These are phyloP conservation scores for Cherax destructor DNA, from an alignment of 1,140 invertebrate genomes.

Conservation along the genomic window DNA sequence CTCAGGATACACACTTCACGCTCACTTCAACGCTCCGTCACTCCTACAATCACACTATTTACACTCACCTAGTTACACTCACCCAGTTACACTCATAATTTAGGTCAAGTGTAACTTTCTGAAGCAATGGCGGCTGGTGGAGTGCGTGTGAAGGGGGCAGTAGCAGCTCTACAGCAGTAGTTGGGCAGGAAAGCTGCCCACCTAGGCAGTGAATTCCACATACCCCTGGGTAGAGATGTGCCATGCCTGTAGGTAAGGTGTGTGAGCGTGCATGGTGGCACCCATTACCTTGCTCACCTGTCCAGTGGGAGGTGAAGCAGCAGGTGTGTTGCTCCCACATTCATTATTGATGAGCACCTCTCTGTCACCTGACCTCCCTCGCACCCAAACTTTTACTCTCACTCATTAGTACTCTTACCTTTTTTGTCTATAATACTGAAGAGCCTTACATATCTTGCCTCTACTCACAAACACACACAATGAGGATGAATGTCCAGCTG, in stretches of 20 bases:
- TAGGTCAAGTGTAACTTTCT: not conserved
- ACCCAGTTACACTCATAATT: too few relatives aligned
- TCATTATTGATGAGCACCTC: not conserved
- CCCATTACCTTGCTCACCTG: not conserved
- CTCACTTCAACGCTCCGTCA: not conserved
- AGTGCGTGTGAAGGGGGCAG: not conserved
- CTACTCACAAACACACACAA: too few relatives aligned
- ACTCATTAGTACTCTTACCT: too few relatives aligned
- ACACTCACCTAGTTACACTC: not conserved
- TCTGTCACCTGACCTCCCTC: not conserved
- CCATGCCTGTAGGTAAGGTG: not conserved
- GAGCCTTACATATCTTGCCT: too few relatives aligned
- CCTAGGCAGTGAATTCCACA: not conserved
- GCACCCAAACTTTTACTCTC: not conserved
- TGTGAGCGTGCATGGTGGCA: not conserved
- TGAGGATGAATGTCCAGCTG: too few relatives aligned
- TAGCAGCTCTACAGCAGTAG: not conserved
- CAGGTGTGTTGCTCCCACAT: not conserved
- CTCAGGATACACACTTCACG: constrained; percentile 1
- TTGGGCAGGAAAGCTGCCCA: too few relatives aligned
- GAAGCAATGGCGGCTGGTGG: not conserved
- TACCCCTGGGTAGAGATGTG: not conserved
- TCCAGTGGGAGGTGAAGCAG: not conserved
- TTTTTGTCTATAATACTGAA: too few relatives aligned
- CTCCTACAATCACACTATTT: not conserved